These are phyloP conservation scores for Brienomyrus longianalis DNA, from an alignment of 2,113 vertebrate genomes.

Conservation along the genomic window DNA sequence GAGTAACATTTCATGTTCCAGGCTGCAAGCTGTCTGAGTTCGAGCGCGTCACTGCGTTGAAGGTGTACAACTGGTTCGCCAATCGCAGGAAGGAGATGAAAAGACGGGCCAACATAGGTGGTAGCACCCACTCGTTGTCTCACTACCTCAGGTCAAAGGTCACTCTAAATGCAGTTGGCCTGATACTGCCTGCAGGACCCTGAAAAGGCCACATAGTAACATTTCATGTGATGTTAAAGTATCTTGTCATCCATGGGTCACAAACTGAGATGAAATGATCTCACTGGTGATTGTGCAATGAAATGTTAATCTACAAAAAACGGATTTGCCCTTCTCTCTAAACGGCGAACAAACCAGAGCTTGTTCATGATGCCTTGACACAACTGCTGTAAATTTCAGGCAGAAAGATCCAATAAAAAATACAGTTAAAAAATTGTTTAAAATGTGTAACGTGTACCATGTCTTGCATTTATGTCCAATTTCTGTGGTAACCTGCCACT, in stretches of 20 bases:
- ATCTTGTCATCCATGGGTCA: background rate
- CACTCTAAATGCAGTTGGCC: background rate
- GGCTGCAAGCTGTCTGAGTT: slow-evolving; percentile 67
- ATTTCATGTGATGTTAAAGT: background rate
- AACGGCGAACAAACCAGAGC: background rate
- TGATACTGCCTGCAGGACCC: background rate
- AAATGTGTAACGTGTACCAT: background rate
- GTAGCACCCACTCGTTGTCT: slow-evolving; percentile 11
- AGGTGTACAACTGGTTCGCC: slow-evolving; percentile 77
- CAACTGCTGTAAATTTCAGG: background rate
- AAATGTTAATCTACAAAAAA: slow-evolving; percentile 23
- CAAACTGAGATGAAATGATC: background rate
- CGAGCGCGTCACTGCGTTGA: slow-evolving; percentile 69
- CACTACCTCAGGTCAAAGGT: background rate
- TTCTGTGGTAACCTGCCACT: background rate
- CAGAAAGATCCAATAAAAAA: too few relatives aligned
- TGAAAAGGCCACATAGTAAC: background rate
- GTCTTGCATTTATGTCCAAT: background rate
- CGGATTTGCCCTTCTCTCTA: background rate
- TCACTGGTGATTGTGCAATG: background rate
- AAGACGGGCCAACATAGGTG: slow-evolving; percentile 72
- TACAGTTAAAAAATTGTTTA: background rate
- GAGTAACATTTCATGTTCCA: slow-evolving; percentile 26
- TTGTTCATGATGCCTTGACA: background rate
- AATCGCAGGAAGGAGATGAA: slow-evolving; percentile 77